Conservation (phyloP, 2,888 invertebrate species). For the Biston stratarius region DNA sequence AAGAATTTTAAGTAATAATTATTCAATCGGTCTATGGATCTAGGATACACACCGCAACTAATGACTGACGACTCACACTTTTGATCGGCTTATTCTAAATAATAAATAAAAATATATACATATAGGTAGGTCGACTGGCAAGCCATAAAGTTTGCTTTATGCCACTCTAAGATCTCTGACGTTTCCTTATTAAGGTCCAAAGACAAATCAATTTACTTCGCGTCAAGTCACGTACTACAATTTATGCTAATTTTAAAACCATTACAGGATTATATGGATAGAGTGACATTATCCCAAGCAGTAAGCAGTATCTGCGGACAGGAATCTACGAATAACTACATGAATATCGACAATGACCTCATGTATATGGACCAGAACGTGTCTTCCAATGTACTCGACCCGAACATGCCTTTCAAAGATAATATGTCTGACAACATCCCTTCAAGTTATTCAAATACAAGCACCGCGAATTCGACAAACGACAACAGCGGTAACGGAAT, state of each 20-base stretch:
- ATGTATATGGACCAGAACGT: conserved; percentile 78
- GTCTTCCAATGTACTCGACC: conserved; percentile 68
- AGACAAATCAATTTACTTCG: not conserved
- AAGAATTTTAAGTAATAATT: too few relatives aligned
- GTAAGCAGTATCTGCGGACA: conserved; percentile 80
- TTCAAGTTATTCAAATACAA: conserved; percentile 63
- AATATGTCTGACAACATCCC: conserved; percentile 68
- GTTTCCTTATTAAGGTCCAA: not conserved
- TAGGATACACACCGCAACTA: too few relatives aligned
- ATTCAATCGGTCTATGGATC: too few relatives aligned
- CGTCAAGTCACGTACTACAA: not conserved
- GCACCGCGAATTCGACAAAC: conserved; percentile 57
- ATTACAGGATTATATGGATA: conserved; percentile 80
- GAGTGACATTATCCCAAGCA: conserved; percentile 77
- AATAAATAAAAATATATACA: too few relatives aligned
- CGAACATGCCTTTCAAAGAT: conserved; percentile 70
- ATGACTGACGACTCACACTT: too few relatives aligned
- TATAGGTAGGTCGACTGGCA: too few relatives aligned
- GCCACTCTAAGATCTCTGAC: too few relatives aligned
- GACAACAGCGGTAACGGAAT: conserved; percentile 64
- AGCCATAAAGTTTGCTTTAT: too few relatives aligned
- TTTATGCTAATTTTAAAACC: not conserved
- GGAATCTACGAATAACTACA: conserved; percentile 68
- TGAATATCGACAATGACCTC: conserved; percentile 76
- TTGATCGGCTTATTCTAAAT: too few relatives aligned